A percentile compares a stretch with the other conserved stretches of the same genome.
Conservation (phyloP, 2,113 vertebrate species). For the Ifrita kowaldi region DNA sequence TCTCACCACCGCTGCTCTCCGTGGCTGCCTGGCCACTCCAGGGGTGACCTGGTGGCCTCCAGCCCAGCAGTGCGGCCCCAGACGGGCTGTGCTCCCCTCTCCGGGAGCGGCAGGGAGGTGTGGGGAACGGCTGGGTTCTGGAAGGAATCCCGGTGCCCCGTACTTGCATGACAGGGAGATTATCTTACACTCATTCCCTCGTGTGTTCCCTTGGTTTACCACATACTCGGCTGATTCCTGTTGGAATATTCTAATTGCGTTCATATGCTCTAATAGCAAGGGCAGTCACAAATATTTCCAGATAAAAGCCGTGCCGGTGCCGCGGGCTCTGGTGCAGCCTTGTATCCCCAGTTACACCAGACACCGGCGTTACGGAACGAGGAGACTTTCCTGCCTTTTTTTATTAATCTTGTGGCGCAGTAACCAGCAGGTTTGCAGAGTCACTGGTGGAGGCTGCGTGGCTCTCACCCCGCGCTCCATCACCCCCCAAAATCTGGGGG, state of each 20-base stretch:
- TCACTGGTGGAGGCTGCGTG: accelerated
- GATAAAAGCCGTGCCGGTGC: accelerated
- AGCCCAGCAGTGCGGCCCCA: not conserved
- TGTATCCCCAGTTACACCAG: not conserved
- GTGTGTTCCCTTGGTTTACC: not conserved
- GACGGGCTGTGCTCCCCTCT: not conserved
- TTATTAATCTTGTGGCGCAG: accelerated
- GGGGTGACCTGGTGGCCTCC: not conserved
- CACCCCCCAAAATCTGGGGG: accelerated
- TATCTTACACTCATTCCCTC: not conserved
- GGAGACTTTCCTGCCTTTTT: not conserved
- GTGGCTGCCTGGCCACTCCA: not conserved
- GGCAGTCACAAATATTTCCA: not conserved
- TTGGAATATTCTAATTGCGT: not conserved
- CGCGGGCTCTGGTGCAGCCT: not conserved
- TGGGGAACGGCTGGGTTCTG: not conserved
- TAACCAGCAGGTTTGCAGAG: not conserved
- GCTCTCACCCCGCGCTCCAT: not conserved
- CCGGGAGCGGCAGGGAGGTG: not conserved
- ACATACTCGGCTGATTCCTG: not conserved
- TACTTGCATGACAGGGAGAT: not conserved
- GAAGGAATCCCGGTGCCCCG: not conserved
- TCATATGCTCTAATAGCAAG: not conserved
- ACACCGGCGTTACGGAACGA: accelerated
- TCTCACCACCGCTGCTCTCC: not conserved